These are phyloP conservation scores for Sebastes hopkinsi DNA, from an alignment of 2,797 vertebrate species.

Conservation along the genomic window DNA sequence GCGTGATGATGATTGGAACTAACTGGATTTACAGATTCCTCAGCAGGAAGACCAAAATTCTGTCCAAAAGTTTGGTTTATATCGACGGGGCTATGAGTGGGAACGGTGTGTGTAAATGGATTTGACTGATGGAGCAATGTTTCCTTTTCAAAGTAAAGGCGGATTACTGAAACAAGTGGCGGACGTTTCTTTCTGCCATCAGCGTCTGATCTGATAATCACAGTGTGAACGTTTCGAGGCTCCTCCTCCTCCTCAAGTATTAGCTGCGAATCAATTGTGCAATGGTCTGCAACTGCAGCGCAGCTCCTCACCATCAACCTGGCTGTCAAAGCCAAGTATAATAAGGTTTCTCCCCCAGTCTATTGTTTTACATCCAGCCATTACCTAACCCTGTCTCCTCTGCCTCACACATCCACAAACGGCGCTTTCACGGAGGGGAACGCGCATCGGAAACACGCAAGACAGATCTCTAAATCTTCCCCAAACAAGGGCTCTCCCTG, in stretches of 20 bases:
- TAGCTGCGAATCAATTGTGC: conserved; percentile 51
- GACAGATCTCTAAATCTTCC: conserved; percentile 51
- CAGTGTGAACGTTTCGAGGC: conserved; percentile 33
- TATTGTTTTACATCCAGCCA: conserved; percentile 68
- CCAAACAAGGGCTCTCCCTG: conserved; percentile 50
- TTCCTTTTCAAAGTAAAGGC: conserved; percentile 35
- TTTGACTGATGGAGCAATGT: conserved; percentile 44
- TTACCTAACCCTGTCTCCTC: conserved; percentile 67
- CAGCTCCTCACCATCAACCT: conserved; percentile 35
- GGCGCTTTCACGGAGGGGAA: conserved; percentile 12
- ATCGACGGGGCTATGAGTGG: conserved; percentile 25
- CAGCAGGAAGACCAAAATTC: conserved; percentile 25
- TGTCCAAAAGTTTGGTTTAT: conserved; percentile 34
- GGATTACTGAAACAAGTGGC: conserved; percentile 51
- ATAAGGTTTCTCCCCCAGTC: conserved; percentile 28
- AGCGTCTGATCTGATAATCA: conserved; percentile 62
- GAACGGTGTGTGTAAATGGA: conserved; percentile 32
- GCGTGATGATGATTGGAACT: conserved; percentile 55
- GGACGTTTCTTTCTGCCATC: conserved; percentile 34
- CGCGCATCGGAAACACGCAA: conserved; percentile 40
- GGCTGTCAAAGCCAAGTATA: conserved; percentile 39
- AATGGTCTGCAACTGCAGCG: conserved; percentile 26
- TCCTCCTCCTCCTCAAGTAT: conserved; percentile 17
- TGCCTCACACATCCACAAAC: conserved; percentile 41
- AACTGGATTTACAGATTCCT: conserved; percentile 61